A percentile compares a stretch with the other conserved stretches of the same genome.
Evolutionary conservation across 2,113 vertebrate species (phyloP).

Genomic region (Dicaeum eximium): DNA sequence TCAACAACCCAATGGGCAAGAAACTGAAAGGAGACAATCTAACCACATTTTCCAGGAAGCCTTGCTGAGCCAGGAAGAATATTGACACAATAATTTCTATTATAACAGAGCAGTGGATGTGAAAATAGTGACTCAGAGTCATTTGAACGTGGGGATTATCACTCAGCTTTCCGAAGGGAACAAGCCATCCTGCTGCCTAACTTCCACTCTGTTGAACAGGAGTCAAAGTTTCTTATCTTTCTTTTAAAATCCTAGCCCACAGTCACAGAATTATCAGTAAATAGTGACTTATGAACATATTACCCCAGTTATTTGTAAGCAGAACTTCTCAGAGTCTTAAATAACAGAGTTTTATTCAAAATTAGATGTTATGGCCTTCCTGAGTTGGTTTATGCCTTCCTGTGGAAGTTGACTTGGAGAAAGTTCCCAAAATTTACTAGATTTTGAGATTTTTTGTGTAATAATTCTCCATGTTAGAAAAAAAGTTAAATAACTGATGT

Average conservation of each 20-base stretch:
- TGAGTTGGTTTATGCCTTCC: neutral
- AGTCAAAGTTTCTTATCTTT: neutral
- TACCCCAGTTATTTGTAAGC: neutral
- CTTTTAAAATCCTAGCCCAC: neutral
- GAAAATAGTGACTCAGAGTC: slow-evolving; percentile 9
- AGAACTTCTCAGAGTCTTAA: neutral
- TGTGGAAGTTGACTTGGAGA: neutral
- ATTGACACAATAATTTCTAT: neutral
- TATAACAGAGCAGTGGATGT: neutral
- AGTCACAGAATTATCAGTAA: neutral
- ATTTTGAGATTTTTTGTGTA: neutral
- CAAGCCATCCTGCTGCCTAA: neutral
- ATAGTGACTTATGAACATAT: neutral
- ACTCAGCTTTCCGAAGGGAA: neutral
- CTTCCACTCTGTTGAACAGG: neutral
- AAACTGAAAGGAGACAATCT: neutral
- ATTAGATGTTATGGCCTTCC: neutral
- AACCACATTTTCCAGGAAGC: neutral
- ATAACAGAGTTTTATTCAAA: neutral
- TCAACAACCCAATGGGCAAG: neutral
- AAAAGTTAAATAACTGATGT: neutral
- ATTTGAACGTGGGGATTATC: neutral
- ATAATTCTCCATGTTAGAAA: neutral
- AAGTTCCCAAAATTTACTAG: neutral
- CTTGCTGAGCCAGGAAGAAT: neutral